Percentiles rank a stretch among this genome's conserved stretches.
Evolutionary conservation across 2,888 invertebrate species (phyloP).

Genomic region (Drosophila tripunctata): DNA sequence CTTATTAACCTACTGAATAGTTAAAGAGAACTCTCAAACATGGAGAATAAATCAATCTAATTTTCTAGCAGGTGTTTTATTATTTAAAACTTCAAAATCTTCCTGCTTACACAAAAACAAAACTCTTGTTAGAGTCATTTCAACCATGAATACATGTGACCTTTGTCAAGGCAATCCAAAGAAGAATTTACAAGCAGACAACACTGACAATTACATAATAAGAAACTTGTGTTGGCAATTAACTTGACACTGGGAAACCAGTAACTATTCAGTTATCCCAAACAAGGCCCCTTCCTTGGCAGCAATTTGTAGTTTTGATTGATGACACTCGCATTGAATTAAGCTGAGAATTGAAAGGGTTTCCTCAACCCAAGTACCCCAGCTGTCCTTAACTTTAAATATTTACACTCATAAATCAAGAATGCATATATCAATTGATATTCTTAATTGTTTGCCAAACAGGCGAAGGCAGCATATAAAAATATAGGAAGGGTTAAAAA

Average conservation of each 20-base stretch:
- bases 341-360: not conserved
- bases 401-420: constrained; percentile 74
- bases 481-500: constrained; percentile 1
- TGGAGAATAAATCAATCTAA: not conserved
- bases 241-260: constrained; percentile 52
- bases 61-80: not conserved
- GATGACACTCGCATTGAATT: constrained; percentile 60
- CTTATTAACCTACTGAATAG: constrained; percentile 8
- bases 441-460: constrained; percentile 46
- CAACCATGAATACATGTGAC: constrained; percentile 9
- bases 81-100: not conserved
- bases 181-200: constrained; percentile 16
- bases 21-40: not conserved
- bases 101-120: not conserved
- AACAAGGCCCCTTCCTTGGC: constrained; percentile 34
- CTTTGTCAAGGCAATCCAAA: constrained; percentile 13
- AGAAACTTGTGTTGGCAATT: constrained; percentile 70
- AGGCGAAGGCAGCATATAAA: not conserved
- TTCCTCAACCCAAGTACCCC: constrained; percentile 2
- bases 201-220: constrained; percentile 73
- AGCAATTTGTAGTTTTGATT: constrained; percentile 60
- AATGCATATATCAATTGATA: constrained; percentile 58
- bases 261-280: constrained; percentile 12
- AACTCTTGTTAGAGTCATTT: constrained; percentile 58
- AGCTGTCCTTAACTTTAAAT: constrained; percentile 57